Evolutionary conservation across 92 coral and sea anemone genomes (phyloP), one percentile per base, ranked within the genome.

Genomic region (Nematostella vectensis): DNA sequence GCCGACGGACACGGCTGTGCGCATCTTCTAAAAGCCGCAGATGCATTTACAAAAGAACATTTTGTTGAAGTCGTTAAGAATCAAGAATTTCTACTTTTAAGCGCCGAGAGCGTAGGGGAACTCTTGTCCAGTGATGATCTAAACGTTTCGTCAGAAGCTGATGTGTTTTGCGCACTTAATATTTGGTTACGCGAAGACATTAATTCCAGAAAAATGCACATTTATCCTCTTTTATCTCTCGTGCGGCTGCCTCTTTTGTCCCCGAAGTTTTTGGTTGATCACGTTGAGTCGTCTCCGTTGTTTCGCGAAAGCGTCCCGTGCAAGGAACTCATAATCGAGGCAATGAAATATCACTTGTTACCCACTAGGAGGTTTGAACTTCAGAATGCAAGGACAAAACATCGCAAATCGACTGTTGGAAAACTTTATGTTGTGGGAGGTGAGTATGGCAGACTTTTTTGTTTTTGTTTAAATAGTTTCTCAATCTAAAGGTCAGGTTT

Each of bases 1-100:
- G 96, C 99, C 6, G 96, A 93, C 25, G 96, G 93, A 11, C 99
- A 87, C 31, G 93, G 96, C n/a, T 93, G 99, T 27, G 58, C 42
- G 27, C 83, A 75, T 21, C 91, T 93, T 11, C 86, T 78, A 61
- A 76, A 80, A 48, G 48, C 65, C 8, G 89, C 96, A 26, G 99
- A 93, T 48, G 67, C 75, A 15, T 93, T 65, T 67, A 93, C 99
- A 6, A 93, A 93, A 50, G 96, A 93, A 42, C 72, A 88, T 55
- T 93, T 93, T 75, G 70, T 82, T 19, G 96, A 93, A 42, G 99
- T 93, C 17, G 87, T 82, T 25, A 74, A 81, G 51, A 82, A 75
- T 45, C 95, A 93, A 72, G 99, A 93, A 62, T 93, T 86, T 44
- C 78, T 79, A 13, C 73, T 93, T 21, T 58, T 93, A 48, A 83